Percentiles rank a stretch among this genome's conserved stretches.
phyloP scores from a whole-genome alignment of 2,888 invertebrate species.

The Hyposoter dolosus region DNA sequence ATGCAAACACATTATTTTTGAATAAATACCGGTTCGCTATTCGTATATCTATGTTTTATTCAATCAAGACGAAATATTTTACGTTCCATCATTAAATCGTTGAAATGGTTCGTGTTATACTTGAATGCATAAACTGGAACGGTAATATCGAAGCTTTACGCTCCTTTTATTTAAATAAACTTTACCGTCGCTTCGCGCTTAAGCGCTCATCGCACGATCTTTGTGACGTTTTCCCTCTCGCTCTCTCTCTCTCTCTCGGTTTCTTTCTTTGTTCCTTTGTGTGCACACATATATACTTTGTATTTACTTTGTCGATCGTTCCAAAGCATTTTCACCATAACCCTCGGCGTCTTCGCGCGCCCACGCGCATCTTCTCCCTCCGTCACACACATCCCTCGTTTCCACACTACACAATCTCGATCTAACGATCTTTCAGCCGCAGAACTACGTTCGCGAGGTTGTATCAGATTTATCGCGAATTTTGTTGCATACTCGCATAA shows the following conservation, averaged over 20 bases:
- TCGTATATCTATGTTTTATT: conserved; percentile 74
- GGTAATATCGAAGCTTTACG: conserved; percentile 83
- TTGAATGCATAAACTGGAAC: conserved; percentile 83
- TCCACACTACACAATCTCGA: conserved; percentile 26
- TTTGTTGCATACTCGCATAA: conserved; percentile 36
- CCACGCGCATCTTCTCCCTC: conserved; percentile 43
- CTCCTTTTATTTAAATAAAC: conserved; percentile 84
- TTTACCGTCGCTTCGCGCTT: conserved; percentile 71
- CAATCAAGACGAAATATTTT: conserved; percentile 84
- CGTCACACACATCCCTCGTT: conserved; percentile 18
- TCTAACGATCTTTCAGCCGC: conserved; percentile 47
- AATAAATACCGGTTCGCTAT: conserved; percentile 5
- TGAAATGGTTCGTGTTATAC: conserved; percentile 82
- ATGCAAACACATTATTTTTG: conserved; percentile 38
- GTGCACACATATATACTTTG: neutral
- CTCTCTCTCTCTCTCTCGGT: neutral
- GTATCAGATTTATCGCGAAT: conserved; percentile 22
- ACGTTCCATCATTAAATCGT: conserved; percentile 83
- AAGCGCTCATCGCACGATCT: conserved; percentile 50
- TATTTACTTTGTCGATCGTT: conserved; percentile 17
- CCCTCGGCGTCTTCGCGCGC: conserved; percentile 36
- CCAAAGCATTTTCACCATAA: conserved; percentile 26
- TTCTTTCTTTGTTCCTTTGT: neutral
- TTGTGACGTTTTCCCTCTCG: conserved; percentile 57
- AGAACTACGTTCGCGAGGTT: conserved; percentile 52